phyloP scores from a whole-genome alignment of 2,113 vertebrate species.

The Salvelinus alpinus region DNA sequence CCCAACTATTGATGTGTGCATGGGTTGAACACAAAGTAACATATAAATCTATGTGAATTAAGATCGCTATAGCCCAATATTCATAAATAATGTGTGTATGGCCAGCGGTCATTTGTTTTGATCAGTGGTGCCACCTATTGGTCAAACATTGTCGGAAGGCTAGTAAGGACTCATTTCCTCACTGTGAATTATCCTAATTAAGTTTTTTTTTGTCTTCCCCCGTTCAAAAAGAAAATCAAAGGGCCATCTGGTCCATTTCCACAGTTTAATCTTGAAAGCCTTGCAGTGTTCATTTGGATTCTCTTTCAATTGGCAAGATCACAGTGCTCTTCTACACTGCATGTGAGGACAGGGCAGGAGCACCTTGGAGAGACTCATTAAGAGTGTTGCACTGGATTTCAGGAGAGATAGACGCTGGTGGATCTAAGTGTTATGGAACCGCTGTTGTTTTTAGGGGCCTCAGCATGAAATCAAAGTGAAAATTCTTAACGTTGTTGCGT shows the following conservation, averaged over 20 bases:
- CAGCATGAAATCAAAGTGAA: background rate
- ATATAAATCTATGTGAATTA: background rate
- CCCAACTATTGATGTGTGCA: background rate
- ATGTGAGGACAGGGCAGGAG: background rate
- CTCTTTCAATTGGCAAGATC: slow-evolving; percentile 4
- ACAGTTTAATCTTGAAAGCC: slow-evolving; percentile 1
- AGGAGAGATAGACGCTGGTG: background rate
- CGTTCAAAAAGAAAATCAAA: background rate
- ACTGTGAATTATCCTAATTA: background rate
- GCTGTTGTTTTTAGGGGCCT: background rate
- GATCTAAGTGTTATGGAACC: background rate
- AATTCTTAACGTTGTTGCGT: background rate
- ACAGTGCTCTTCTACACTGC: background rate
- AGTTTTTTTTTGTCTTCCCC: background rate
- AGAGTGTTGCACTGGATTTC: background rate
- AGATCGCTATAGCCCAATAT: background rate
- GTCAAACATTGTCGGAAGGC: background rate
- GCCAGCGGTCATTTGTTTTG: background rate
- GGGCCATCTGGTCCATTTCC: slow-evolving; percentile 2
- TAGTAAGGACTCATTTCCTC: background rate
- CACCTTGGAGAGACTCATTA: background rate
- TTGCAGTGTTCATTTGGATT: slow-evolving; percentile 5
- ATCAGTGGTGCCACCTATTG: background rate
- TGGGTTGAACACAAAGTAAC: background rate
- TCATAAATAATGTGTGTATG: background rate